A percentile compares a stretch with the other conserved stretches of the same genome.
phyloP scores from a whole-genome alignment of 2,113 vertebrate genomes.

The Martes martes region DNA sequence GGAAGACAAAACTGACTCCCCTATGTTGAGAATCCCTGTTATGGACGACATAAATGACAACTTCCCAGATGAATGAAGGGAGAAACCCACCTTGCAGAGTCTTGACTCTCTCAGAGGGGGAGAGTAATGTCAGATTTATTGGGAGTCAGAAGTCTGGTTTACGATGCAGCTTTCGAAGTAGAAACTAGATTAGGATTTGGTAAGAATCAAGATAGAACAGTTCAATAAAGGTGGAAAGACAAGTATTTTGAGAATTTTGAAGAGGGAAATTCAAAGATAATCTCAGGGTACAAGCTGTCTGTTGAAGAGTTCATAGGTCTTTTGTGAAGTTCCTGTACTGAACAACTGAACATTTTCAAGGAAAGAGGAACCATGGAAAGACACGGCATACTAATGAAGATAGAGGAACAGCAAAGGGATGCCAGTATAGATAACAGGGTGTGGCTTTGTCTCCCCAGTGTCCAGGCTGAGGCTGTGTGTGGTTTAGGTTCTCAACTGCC shows the following conservation, averaged over 20 bases:
- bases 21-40: background rate
- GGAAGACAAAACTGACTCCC: background rate
- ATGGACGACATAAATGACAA: background rate
- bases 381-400: background rate
- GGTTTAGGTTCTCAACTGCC: background rate
- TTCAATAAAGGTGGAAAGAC: background rate
- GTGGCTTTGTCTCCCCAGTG: background rate
- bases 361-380: background rate
- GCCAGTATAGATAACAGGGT: rapidly evolving
- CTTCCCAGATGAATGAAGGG: background rate
- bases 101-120: background rate
- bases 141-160: background rate
- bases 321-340: background rate
- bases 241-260: background rate
- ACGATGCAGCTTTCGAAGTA: background rate
- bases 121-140: background rate
- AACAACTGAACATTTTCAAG: background rate
- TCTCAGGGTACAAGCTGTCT: background rate
- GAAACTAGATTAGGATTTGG: background rate
- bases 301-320: background rate
- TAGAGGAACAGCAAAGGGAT: background rate
- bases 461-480: background rate
- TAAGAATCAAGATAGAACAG: background rate
- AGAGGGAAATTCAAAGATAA: background rate
- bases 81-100: background rate